Conservation (phyloP, 1,140 invertebrate species). For the Trinorchestia longiramus region DNA sequence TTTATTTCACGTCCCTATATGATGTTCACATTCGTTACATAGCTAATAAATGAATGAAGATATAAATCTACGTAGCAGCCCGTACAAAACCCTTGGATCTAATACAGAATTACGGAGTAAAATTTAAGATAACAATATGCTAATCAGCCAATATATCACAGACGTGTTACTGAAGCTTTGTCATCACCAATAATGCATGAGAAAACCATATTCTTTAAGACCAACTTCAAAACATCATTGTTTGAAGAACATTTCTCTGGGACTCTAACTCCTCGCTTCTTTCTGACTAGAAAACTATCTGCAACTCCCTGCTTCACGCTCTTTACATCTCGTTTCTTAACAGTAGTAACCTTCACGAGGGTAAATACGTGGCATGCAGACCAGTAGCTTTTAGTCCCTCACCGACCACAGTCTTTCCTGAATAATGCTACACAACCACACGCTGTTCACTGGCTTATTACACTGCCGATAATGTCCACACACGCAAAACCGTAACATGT, state of each 20-base stretch:
- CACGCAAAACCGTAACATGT: no score
- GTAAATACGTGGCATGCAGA: no score
- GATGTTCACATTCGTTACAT: background rate
- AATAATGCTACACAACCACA: no score
- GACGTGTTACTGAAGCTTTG: background rate
- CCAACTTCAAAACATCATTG: background rate
- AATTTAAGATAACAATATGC: background rate
- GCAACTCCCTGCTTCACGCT: no score
- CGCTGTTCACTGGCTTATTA: no score
- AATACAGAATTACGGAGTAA: background rate
- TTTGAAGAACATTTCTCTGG: background rate
- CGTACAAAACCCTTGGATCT: background rate
- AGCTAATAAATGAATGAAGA: background rate
- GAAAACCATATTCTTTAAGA: background rate
- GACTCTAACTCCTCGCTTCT: background rate
- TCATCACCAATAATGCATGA: background rate
- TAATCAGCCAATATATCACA: background rate
- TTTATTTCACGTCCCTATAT: background rate
- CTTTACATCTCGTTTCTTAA: no score
- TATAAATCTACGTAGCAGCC: background rate
- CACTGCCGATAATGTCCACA: no score
- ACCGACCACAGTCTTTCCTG: no score
- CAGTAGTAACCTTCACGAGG: no score
- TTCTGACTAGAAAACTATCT: background rate
- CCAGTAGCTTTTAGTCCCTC: no score